These are phyloP conservation scores for Lamproptera curius DNA, from an alignment of 2,888 invertebrate species.

Conservation along the genomic window DNA sequence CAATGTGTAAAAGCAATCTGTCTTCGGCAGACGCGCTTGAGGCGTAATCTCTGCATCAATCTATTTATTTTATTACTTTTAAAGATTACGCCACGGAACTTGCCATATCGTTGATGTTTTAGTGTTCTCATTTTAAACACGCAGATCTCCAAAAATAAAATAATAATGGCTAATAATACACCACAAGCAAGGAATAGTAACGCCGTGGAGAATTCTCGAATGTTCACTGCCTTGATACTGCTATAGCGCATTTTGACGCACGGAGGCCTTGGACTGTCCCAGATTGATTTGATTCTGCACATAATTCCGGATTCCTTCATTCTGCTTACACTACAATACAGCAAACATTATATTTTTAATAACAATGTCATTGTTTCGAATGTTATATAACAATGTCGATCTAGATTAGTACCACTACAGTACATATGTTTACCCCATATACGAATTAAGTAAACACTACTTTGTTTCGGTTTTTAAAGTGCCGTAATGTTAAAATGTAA, in stretches of 20 bases:
- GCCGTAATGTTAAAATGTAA: no score
- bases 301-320: slow-evolving; percentile 79
- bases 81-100: not conserved
- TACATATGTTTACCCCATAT: no score
- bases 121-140: slow-evolving; percentile 2
- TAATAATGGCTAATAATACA: slow-evolving; percentile 46
- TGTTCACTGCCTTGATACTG: slow-evolving; percentile 69
- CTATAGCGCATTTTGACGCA: slow-evolving; percentile 73
- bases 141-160: slow-evolving; percentile 52
- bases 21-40: not conserved
- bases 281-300: slow-evolving; percentile 72
- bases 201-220: slow-evolving; percentile 79
- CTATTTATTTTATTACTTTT: slow-evolving; percentile 2
- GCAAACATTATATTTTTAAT: no score
- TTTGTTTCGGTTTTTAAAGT: no score
- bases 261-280: slow-evolving; percentile 79
- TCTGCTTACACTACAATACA: slow-evolving; percentile 77
- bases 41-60: not conserved
- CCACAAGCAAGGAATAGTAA: slow-evolving; percentile 73
- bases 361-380: no score
- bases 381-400: no score
- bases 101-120: not conserved
- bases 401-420: no score
- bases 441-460: no score
- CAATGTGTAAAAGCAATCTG: slow-evolving; percentile 10